Evolutionary conservation across 2,888 invertebrate species (phyloP).

Genomic region (Apotomis turbidana): DNA sequence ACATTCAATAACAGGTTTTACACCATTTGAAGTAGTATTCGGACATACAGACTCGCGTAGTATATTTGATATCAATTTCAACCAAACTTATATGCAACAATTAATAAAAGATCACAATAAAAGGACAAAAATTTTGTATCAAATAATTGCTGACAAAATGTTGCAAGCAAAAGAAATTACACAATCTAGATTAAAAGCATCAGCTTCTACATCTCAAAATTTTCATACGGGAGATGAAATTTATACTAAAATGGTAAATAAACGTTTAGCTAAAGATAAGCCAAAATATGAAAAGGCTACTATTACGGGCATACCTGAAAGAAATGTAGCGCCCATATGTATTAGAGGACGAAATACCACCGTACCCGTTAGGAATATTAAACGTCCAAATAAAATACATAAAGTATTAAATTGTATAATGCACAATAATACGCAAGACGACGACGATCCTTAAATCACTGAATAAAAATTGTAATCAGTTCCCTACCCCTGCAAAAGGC

Average conservation of each 20-base stretch:
- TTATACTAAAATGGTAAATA: slow-evolving; percentile 11
- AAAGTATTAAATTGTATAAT: not conserved
- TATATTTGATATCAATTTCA: slow-evolving; percentile 1
- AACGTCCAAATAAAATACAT: slow-evolving; percentile 4
- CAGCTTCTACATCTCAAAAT: not conserved
- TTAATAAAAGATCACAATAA: not conserved
- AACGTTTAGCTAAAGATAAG: slow-evolving; percentile 12
- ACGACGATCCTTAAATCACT: slow-evolving; percentile 5
- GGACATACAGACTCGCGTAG: slow-evolving; percentile 5
- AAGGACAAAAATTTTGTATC: not conserved
- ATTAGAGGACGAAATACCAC: slow-evolving; percentile 5
- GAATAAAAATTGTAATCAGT: too few species aligned
- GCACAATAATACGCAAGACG: not conserved
- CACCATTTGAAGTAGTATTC: slow-evolving; percentile 11
- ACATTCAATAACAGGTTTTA: slow-evolving; percentile 16
- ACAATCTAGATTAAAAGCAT: not conserved
- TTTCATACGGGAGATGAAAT: slow-evolving; percentile 4
- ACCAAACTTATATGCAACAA: slow-evolving; percentile 16
- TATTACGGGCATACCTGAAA: not conserved
- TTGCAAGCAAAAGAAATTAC: not conserved
- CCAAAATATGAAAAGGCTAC: slow-evolving; percentile 15
- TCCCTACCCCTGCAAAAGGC: too few species aligned
- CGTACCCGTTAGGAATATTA: slow-evolving; percentile 3
- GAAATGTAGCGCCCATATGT: slow-evolving; percentile 7
- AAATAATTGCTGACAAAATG: not conserved